Evolutionary conservation across 2,113 vertebrate genomes (phyloP).

Genomic region (Forbesichthys agassizii): DNA sequence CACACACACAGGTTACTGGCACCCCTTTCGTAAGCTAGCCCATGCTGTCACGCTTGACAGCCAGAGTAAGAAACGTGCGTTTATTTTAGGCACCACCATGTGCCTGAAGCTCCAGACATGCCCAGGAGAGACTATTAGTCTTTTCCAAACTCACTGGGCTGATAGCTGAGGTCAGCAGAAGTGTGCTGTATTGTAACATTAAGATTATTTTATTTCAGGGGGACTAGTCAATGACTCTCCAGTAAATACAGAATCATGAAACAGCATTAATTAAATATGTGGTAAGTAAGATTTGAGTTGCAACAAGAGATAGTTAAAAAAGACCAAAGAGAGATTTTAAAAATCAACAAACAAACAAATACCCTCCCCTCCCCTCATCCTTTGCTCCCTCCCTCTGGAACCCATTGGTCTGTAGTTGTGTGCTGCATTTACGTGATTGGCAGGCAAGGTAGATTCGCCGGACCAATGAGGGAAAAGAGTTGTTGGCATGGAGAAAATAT

Average conservation of each 20-base stretch:
- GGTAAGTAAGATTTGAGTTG: too few species aligned
- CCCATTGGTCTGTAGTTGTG: too few species aligned
- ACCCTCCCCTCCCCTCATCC: too few species aligned
- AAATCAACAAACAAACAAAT: too few species aligned
- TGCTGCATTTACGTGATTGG: too few species aligned
- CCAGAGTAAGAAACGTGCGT: conserved; percentile 20
- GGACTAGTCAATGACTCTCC: conserved; percentile 7
- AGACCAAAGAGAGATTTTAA: too few species aligned
- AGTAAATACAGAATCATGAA: conserved; percentile 8
- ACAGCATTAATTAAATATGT: background rate
- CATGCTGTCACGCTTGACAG: conserved; percentile 1
- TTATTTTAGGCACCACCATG: conserved; percentile 56
- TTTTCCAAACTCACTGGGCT: conserved; percentile 24
- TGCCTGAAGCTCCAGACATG: conserved; percentile 31
- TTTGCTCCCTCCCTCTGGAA: too few species aligned
- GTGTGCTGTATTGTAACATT: conserved; percentile 12
- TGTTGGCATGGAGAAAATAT: too few species aligned
- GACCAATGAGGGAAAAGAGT: too few species aligned
- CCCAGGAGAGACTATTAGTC: conserved; percentile 11
- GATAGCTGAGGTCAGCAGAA: conserved; percentile 8
- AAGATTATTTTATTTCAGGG: conserved; percentile 18
- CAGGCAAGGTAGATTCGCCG: too few species aligned
- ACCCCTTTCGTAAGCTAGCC: conserved; percentile 7
- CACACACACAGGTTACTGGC: background rate
- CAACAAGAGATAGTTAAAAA: too few species aligned